Evolutionary conservation across 2,113 vertebrate species (phyloP), one percentile per base, ranked within the genome.

Genomic region (Catharus fuscescens): DNA sequence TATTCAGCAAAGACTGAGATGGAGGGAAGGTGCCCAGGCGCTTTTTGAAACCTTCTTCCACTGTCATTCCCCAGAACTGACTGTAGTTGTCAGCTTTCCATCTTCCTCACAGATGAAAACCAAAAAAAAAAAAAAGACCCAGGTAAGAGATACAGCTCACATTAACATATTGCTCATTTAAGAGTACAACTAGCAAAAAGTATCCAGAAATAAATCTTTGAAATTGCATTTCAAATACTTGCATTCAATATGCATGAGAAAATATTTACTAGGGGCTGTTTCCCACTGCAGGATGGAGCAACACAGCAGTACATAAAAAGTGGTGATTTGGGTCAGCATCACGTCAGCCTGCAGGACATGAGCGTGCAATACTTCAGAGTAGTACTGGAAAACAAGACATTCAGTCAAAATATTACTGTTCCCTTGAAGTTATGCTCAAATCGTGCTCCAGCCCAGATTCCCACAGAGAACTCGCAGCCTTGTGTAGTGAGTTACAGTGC

Each of bases 1-100:
- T 98, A 80, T 90, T 97, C 91, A 98, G 77, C 72, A 98, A 97
- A 34, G 77, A 57, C 52, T 97, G 65, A 45, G 97, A 97, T 21
- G 98, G 98, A 45, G 97, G 95, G 31, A 97, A 90, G 53, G 98
- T 98, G 29, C 98, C 98, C 54, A 98, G 95, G 26, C 96, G 97
- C 20, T 96, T 90, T 86, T 73, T 97, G 91, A 98, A 98, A 71
- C 97, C 98, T 87, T 98, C 98, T 88, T 97, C 97, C 66, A 98
- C 74, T 50, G 97, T 98, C 98, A 98, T 98, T 86, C 97, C 98
- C 98, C 98, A 98, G 85, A 98, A 98, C 15, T 98, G 97, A 47
- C 96, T 98, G 47, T 98, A 98, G 92, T 98, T 98, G 47, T 96
- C 90, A 45, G 98, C 98, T 95, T 97, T 98, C 98, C 98, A 98